These are phyloP conservation scores for Eulithis prunata DNA, from an alignment of 2,888 invertebrate species.

Conservation along the genomic window DNA sequence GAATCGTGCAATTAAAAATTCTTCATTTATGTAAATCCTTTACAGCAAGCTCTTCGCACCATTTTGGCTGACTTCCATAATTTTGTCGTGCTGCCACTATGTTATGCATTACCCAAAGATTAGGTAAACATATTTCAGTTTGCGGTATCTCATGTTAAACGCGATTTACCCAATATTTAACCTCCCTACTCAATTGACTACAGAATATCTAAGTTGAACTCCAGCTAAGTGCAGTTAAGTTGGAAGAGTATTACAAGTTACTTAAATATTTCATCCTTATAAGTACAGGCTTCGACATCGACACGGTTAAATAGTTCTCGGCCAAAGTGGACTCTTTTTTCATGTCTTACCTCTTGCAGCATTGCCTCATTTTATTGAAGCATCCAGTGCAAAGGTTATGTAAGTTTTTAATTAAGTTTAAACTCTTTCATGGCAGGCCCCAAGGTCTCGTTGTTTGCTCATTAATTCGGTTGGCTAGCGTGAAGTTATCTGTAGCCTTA, in stretches of 20 bases:
- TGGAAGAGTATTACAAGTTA: background rate
- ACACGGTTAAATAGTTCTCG: too few species aligned
- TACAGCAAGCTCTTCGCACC: too few species aligned
- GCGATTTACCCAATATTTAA: too few species aligned
- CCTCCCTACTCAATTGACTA: too few species aligned
- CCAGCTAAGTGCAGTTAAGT: too few species aligned
- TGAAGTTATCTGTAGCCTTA: slow-evolving; percentile 51
- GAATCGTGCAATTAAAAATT: too few species aligned
- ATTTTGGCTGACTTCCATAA: slow-evolving; percentile 1
- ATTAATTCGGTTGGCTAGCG: slow-evolving; percentile 51
- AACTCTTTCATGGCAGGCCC: slow-evolving; percentile 34
- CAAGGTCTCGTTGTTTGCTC: slow-evolving; percentile 45
- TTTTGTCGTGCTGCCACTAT: background rate
- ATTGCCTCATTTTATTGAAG: background rate
- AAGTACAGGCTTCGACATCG: too few species aligned
- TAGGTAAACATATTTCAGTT: background rate
- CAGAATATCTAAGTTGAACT: too few species aligned
- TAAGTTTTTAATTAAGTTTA: slow-evolving; percentile 32
- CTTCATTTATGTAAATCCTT: too few species aligned
- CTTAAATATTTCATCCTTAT: background rate
- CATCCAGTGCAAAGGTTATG: slow-evolving; percentile 20
- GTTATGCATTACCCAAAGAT: background rate
- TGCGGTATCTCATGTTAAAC: too few species aligned
- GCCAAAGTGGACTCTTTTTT: too few species aligned
- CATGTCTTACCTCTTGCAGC: background rate